Conservation (phyloP, 2,888 invertebrate genomes). For the Pristionchus mayeri region DNA sequence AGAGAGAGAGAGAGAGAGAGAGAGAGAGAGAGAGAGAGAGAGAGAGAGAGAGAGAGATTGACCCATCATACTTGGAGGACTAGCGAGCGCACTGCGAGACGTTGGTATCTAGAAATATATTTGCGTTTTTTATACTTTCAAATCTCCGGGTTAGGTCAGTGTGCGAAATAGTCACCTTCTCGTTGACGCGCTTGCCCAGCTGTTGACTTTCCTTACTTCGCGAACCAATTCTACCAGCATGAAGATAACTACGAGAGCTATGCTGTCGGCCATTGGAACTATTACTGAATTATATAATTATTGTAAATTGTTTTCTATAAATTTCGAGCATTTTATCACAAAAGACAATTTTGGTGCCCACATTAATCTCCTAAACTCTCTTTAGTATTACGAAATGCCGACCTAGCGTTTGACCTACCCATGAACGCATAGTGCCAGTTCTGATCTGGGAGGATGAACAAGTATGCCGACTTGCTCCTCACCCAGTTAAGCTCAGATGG, state of each 20-base stretch:
- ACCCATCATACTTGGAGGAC: neutral
- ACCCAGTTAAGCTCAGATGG: neutral
- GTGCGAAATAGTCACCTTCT: neutral
- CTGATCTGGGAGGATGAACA: neutral
- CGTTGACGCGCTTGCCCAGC: neutral
- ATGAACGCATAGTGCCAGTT: neutral
- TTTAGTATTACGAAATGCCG: neutral
- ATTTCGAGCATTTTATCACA: neutral
- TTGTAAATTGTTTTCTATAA: neutral
- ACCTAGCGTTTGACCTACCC: too few species aligned
- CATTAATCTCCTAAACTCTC: neutral
- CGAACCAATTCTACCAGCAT: neutral
- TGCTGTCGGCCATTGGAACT: neutral
- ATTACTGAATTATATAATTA: neutral
- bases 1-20: too few species aligned
- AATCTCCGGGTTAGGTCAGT: neutral
- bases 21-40: too few species aligned
- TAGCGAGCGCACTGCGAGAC: neutral
- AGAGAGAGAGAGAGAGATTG: too few species aligned
- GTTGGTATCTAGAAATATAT: neutral
- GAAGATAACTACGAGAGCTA: neutral
- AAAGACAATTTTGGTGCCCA: neutral
- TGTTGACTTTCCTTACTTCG: neutral
- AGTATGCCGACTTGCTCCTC: neutral
- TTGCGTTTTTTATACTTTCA: neutral